Evolutionary conservation across 2,113 vertebrate species (phyloP), one percentile per base, ranked within the genome.

Genomic region (Apus apus): DNA sequence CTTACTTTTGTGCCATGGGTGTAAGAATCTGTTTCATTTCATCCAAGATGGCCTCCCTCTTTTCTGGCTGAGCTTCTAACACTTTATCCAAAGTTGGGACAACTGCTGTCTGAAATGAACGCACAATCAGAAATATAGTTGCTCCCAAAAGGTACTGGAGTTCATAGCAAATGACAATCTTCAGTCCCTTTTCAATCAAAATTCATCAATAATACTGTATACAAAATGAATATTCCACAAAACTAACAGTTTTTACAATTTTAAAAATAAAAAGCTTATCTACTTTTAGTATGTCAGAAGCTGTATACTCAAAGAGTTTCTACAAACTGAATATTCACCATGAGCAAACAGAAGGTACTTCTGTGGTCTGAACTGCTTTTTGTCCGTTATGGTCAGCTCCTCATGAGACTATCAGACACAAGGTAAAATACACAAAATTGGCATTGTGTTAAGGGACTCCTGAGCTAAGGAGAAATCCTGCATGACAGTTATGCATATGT

Each of bases 1-100:
- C 98, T 99, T 98, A 99, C 99, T 99, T 99, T 94, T 99, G 99
- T 34, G 98, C 98, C 99, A 99, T 98, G 40, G 99, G 99, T 3
- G 98, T 98, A 94, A 99, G 98, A 88, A 98, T 99, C 97, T 99
- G 98, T 94, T 99, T 99, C 98, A 99, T 99, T 96, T 99, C 99
- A n/a, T 99, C 99, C 94, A 99, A 96, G 91, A 99, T 99, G 74
- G 96, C 95, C 68, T 98, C 98, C 50, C 96, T 94, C 88, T 99
- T 99, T 57, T 98, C 98, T 11, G 99, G 99, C 8, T 99, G 98
- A 53, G 89, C 95, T 85, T 99, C 97, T 21, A 98, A 91, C 2
- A 99, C 98, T 92, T 99, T 99, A 45, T 98, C 98, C 68, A 99
- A 92, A 6, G 99, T 99, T 92, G 98, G 97, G 64, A 98, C 98